Evolutionary conservation across 2,888 invertebrate species (phyloP).

Genomic region (Ceraclea dissimilis): DNA sequence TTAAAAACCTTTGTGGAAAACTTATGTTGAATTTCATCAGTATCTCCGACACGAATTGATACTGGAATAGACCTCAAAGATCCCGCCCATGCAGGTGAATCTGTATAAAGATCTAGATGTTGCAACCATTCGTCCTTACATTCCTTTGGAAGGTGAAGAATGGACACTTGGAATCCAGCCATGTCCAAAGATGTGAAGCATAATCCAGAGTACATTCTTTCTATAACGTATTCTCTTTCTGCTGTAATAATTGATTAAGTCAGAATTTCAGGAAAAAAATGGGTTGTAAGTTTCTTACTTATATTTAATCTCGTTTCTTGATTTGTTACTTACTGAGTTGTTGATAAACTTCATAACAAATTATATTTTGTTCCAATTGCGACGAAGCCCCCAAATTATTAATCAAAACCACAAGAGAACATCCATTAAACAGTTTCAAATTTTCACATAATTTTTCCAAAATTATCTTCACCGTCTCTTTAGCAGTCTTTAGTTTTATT

Average conservation of each 20-base stretch:
- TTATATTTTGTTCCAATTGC: constrained; percentile 66
- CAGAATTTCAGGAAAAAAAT: too few species aligned
- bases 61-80: constrained; percentile 27
- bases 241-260: neutral
- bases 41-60: too few species aligned
- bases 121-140: constrained; percentile 43
- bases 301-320: too few species aligned
- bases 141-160: constrained; percentile 49
- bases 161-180: constrained; percentile 68
- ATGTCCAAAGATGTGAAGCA: constrained; percentile 72
- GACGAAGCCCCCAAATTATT: constrained; percentile 75
- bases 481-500: constrained; percentile 41
- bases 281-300: too few species aligned
- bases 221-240: constrained; percentile 33
- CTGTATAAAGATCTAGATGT: constrained; percentile 51
- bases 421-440: constrained; percentile 33
- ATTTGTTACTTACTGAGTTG: constrained; percentile 56
- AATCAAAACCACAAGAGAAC: constrained; percentile 56
- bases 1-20: too few species aligned
- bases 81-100: constrained; percentile 53
- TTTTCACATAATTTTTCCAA: constrained; percentile 39
- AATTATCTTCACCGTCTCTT: constrained; percentile 42
- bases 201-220: constrained; percentile 49
- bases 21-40: too few species aligned
- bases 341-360: constrained; percentile 55